Evolutionary conservation across 2,888 invertebrate genomes (phyloP).

Genomic region (Eristalis arbustorum): DNA sequence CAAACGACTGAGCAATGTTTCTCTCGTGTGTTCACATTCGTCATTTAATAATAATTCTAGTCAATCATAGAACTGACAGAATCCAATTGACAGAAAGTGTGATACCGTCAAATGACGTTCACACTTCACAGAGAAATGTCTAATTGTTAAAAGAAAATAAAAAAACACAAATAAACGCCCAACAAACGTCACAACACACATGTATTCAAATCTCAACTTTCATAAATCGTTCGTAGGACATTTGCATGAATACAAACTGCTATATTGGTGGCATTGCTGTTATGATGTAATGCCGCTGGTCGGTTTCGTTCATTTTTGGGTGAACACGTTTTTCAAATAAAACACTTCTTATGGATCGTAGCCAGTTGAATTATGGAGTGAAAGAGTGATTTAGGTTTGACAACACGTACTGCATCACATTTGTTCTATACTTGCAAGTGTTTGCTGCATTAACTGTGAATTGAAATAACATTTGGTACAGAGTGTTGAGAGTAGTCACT

Average conservation of each 20-base stretch:
- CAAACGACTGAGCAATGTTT: not conserved
- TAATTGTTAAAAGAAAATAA: not conserved
- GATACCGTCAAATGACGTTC: not conserved
- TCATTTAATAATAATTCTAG: not conserved
- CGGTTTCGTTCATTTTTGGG: not conserved
- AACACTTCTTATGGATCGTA: not conserved
- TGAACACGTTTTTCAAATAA: not conserved
- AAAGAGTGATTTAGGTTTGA: not conserved
- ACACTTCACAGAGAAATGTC: not conserved
- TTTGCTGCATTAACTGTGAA: no score
- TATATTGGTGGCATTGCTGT: not conserved
- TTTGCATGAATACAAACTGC: not conserved
- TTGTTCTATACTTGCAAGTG: no score
- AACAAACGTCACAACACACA: not conserved
- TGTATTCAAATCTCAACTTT: not conserved
- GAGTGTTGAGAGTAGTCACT: no score
- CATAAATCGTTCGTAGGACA: not conserved
- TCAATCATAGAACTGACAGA: not conserved
- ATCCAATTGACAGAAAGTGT: not conserved
- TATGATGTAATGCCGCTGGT: not conserved
- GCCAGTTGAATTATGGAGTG: not conserved
- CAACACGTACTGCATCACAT: no score
- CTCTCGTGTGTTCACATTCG: not conserved
- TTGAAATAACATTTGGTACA: no score
- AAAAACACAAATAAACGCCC: no score